Percentiles rank a stretch among this genome's conserved stretches.
Evolutionary conservation across 2,888 invertebrate species (phyloP).

Genomic region (Mesopsocus fuscifrons): DNA sequence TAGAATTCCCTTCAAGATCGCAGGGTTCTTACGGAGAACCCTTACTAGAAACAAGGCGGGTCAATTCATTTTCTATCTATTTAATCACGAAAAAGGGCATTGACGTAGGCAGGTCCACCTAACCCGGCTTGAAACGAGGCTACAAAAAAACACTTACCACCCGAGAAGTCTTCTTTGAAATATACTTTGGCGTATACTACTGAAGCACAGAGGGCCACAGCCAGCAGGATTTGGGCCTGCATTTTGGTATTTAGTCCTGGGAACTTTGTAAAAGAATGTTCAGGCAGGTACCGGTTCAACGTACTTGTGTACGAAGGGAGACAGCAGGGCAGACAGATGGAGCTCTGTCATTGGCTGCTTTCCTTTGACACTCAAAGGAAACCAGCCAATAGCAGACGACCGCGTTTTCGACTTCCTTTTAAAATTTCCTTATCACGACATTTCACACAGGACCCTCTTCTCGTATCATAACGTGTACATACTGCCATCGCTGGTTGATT

Average conservation of each 20-base stretch:
- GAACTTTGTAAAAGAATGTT: neutral
- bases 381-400: conserved; percentile 17
- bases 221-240: conserved; percentile 25
- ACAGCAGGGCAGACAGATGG: conserved; percentile 42
- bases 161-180: conserved; percentile 61
- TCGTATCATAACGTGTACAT: too few relatives aligned
- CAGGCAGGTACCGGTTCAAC: conserved; percentile 11
- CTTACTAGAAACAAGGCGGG: too few relatives aligned
- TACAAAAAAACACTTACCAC: conserved; percentile 41
- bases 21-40: too few relatives aligned
- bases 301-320: conserved; percentile 11
- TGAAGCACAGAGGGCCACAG: conserved; percentile 34
- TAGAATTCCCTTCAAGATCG: too few relatives aligned
- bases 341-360: conserved; percentile 36
- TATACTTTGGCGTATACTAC: conserved; percentile 46
- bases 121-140: too few relatives aligned
- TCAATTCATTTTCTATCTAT: too few relatives aligned
- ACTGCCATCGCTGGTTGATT: too few relatives aligned
- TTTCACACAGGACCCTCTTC: too few relatives aligned
- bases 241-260: neutral
- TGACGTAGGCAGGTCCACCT: conserved; percentile 6
- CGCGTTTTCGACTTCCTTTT: conserved; percentile 18
- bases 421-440: too few relatives aligned
- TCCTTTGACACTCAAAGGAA: neutral
- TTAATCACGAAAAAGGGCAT: conserved; percentile 12